Base-by-base conservation (phyloP, 2,888 invertebrate species). In the Idaea dimidiata region DNA sequence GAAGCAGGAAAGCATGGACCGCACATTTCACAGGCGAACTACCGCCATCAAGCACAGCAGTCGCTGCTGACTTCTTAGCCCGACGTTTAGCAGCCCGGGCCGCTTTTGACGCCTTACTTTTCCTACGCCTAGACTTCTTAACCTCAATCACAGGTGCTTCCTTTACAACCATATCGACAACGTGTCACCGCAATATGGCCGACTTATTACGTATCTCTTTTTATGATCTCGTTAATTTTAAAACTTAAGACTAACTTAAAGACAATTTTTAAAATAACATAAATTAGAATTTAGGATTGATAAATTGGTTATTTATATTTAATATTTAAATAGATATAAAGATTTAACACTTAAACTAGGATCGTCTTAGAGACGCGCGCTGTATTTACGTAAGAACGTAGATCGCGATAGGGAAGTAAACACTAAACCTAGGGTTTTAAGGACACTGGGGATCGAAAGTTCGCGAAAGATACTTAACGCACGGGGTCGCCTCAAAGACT, bases 1-100 rank as follows among this genome's bases (percentile, higher is more conserved):
- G 83, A 62, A 89, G 67, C 54, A 92, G 69, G 66, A 92, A 92
- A 58, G 76, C 79, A 71, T 92, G 92, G 54, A 92, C 90, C 5
- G 89, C 92, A 64, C 92, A 92, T 70, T 89, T 88, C 0, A 78
- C 72, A 0, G 88, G 89, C 1, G 86, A 86, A 31, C 68, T 63
- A 60, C 73, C 74, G 4, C 78, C 76, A 16, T 64, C 33, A 43
- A 62, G 58, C 17, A 67, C 24, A 17, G 68, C 68, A 16, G 72
- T 74, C 17, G 67, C 70, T 54, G 72, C 62, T 16, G 65, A 68
- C 67, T 81, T 86, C 57, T 80, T 80, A 43, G 87, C 81, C 14
- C 85, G 83, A 16, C 86, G 77, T 68, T 77, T 82, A 0, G 86
- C 80, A 1, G 86, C 79, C 64, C 86, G 74, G 24, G 78, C 80